Percentiles rank a stretch among this genome's conserved stretches.
Conservation (phyloP, 2,888 invertebrate genomes). For the Ichneumoninae sp. region DNA sequence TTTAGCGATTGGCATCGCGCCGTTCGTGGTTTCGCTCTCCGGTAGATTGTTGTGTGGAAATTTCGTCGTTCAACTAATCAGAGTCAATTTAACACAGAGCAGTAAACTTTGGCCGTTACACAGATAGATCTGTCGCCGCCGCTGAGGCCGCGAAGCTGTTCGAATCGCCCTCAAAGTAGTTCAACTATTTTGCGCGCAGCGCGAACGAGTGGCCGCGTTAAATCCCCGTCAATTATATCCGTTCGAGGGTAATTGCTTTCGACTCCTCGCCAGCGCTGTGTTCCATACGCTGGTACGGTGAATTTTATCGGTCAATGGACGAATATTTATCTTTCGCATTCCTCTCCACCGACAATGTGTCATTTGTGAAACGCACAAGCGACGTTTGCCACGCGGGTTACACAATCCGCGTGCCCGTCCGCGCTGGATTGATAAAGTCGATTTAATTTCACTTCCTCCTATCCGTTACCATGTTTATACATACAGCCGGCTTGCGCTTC, state of each 20-base stretch:
- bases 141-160: neutral
- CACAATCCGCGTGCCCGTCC: slow-evolving; percentile 5
- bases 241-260: slow-evolving; percentile 51
- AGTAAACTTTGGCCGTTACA: neutral
- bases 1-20: neutral
- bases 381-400: neutral
- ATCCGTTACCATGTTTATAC: neutral
- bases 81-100: neutral
- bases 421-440: slow-evolving; percentile 18
- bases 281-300: slow-evolving; percentile 17
- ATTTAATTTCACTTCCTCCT: slow-evolving; percentile 32
- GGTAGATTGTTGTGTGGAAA: neutral
- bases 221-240: slow-evolving; percentile 35
- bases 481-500: neutral
- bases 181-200: neutral
- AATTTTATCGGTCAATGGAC: slow-evolving; percentile 45
- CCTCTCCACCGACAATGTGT: neutral
- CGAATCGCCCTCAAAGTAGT: neutral
- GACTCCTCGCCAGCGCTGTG: slow-evolving; percentile 32
- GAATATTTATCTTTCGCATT: slow-evolving; percentile 16
- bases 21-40: neutral
- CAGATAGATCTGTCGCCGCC: neutral
- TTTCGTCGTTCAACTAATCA: neutral
- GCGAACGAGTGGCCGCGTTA: neutral
- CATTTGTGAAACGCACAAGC: slow-evolving; percentile 23